Base-by-base conservation (phyloP, 1,140 invertebrate species). In the Episyrphus balteatus region DNA sequence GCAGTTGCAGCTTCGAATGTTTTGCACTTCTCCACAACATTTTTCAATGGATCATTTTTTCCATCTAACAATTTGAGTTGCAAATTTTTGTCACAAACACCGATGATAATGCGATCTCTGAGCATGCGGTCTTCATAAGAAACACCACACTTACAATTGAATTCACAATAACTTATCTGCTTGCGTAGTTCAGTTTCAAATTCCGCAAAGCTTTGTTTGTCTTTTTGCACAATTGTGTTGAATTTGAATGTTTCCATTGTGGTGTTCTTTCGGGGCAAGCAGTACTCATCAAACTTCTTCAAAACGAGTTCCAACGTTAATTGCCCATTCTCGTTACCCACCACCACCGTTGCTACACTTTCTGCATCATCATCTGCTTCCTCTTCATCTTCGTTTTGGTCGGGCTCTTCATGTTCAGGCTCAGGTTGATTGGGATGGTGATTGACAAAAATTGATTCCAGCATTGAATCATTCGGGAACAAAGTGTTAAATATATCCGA, bases 111-210 rank as follows among this genome's bases (percentile, higher is more conserved):
- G 30, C 47, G 47, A 44, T 44, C 42, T 15, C 47, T 33, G 6
- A 49, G 42, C 47, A 49, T 44, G 11, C 42, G 15, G n/a, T 31
- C 15, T 38, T 49, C 41, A 49, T 44, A 49, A 5, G 42, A 49
- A 7, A 10, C 26, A n/a, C 47, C 41, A 43, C 47, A 49, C 26
- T 36, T 39, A 30, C 41, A 49, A 8, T 32, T 39, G 18, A 49
- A 49, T 12, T 49, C 33, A 39, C 47, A 49, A 31, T 13, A 19
- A 3, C 12, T 17, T n/a, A 44, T 12, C 32, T 49, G 47, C 17
- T 21, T 44, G 7, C 44, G 38, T 12, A 47, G 33, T 36, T 45
- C 43, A 50, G 51, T 44, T 53, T 55, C 13, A 67, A 43, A 44
- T 49, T 48, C 31, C 58, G 48, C 9, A 36, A 50, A 46, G 11